Evolutionary conservation across 2,888 invertebrate species (phyloP).

Genomic region (Andrena marginata): DNA sequence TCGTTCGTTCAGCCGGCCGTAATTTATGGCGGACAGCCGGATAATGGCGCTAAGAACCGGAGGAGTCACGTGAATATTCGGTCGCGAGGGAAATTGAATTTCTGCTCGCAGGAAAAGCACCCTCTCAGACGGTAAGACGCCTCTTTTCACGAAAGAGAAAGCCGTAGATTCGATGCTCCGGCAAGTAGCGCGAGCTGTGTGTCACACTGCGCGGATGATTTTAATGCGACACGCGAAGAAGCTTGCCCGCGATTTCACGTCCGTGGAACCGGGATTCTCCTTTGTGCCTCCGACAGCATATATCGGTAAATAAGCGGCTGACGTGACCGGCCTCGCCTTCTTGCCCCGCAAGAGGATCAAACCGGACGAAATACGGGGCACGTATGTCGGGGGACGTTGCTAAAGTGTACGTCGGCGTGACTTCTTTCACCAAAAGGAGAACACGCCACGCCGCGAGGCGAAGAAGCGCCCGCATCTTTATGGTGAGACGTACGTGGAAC

Average conservation of each 20-base stretch:
- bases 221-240: conserved; percentile 54
- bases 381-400: conserved; percentile 57
- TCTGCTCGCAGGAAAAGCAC: conserved; percentile 5
- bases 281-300: conserved; percentile 62
- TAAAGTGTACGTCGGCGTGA: conserved; percentile 40
- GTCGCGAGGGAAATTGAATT: conserved; percentile 39
- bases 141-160: conserved; percentile 4
- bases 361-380: conserved; percentile 59
- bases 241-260: conserved; percentile 45
- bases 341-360: conserved; percentile 43
- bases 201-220: conserved; percentile 45
- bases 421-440: conserved; percentile 31
- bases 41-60: conserved; percentile 7
- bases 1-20: not conserved
- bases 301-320: conserved; percentile 70
- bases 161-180: conserved; percentile 43
- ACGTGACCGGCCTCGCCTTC: conserved; percentile 48
- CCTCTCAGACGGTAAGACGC: conserved; percentile 23
- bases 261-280: conserved; percentile 53
- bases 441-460: not conserved
- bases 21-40: conserved; percentile 1
- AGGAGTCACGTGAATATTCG: conserved; percentile 12
- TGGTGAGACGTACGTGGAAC: not conserved
- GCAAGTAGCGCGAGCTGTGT: not conserved
- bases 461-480: not conserved